phyloP scores from a whole-genome alignment of 2,113 vertebrate genomes.

The Emydocephalus ijimae region DNA sequence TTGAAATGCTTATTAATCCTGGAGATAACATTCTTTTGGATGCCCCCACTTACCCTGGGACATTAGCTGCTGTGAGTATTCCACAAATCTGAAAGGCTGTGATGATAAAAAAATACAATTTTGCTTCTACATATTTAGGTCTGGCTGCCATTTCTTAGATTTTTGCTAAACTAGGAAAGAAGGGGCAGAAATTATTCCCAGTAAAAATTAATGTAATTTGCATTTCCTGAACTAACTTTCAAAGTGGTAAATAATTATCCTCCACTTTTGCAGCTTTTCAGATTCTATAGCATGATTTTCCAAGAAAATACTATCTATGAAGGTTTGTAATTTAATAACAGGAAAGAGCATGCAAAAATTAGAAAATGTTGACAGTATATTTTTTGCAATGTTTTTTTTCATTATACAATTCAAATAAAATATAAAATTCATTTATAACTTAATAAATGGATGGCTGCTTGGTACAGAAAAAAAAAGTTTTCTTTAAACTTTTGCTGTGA shows the following conservation, averaged over 20 bases:
- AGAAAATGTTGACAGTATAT: constrained; percentile 6
- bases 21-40: constrained; percentile 89
- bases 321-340: background rate
- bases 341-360: background rate
- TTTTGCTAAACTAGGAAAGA: background rate
- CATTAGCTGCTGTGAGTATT: constrained; percentile 79
- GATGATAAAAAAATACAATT: background rate
- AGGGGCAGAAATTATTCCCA: background rate
- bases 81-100: background rate
- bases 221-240: background rate
- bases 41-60: constrained; percentile 85
- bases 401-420: constrained; percentile 23
- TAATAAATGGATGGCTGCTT: constrained; percentile 23
- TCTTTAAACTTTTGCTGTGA: constrained; percentile 19
- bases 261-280: background rate
- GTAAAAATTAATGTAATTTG: background rate
- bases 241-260: background rate
- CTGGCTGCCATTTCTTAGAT: background rate
- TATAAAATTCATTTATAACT: constrained; percentile 24
- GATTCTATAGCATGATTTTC: background rate
- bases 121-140: background rate
- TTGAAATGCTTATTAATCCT: constrained; percentile 92
- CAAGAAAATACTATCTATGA: background rate
- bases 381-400: constrained; percentile 24
- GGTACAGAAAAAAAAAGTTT: constrained; percentile 38